phyloP scores from a whole-genome alignment of 2,888 invertebrate genomes.

The Adelognathus sp. region DNA sequence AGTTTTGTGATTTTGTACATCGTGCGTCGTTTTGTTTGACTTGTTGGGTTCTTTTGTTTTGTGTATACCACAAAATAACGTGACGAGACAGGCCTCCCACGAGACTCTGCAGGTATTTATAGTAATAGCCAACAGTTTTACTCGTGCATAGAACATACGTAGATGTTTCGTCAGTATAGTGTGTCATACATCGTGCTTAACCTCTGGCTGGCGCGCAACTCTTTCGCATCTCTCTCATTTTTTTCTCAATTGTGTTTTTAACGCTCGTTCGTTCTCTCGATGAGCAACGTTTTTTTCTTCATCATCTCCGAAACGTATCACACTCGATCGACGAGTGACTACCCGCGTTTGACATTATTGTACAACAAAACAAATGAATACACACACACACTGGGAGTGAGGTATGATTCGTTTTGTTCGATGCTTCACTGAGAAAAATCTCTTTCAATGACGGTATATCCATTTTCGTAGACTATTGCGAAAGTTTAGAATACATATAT shows the following conservation, averaged over 20 bases:
- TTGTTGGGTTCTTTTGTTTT: constrained; percentile 21
- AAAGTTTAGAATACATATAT: not conserved
- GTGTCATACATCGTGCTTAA: not conserved
- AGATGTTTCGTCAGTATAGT: not conserved
- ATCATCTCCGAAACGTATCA: constrained; percentile 28
- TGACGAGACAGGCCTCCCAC: constrained; percentile 50
- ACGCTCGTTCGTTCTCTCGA: not conserved
- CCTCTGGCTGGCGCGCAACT: not conserved
- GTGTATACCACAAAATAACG: too few relatives aligned
- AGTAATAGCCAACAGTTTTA: constrained; percentile 7
- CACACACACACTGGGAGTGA: not conserved
- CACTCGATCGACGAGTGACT: constrained; percentile 48
- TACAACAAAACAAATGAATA: constrained; percentile 17
- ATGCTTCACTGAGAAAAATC: constrained; percentile 25
- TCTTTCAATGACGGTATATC: constrained; percentile 11
- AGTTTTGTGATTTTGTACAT: constrained; percentile 48
- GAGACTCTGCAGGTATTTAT: constrained; percentile 69
- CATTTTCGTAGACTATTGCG: not conserved
- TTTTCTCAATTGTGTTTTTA: not conserved
- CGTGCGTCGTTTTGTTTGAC: constrained; percentile 55
- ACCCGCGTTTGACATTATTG: constrained; percentile 20
- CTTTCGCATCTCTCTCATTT: not conserved
- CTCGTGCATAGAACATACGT: not conserved
- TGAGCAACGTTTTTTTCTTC: not conserved
- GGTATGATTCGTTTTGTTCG: constrained; percentile 32